Base-by-base conservation (phyloP, 2,113 vertebrate genomes). In the Syngnathus scovelli region DNA sequence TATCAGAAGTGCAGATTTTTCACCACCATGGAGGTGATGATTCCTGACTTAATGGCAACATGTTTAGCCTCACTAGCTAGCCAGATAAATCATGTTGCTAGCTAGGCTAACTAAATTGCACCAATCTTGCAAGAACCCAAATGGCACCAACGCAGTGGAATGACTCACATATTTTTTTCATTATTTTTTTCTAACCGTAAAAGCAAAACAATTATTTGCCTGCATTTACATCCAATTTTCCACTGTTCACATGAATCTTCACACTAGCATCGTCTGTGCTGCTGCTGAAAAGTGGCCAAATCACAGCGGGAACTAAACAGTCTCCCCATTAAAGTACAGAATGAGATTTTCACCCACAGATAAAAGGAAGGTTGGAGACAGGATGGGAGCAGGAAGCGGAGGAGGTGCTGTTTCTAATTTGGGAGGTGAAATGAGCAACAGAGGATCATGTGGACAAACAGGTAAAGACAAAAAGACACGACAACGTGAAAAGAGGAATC, bases 291-390 rank as follows among this genome's bases (percentile, higher is more conserved):
- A 37, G 9, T 76, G 74, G 66, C 72, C 72, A 78, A 55, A 80
- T 84, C 70, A 61, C 79, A 76, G 77, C 77, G 70, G 77, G 77
- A 76, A 56, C 63, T 70, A 74, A 79, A 74, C 62, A 23, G 6
- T 18, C 68, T 64, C 61, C 18, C 68, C 13, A 5, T 18, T 39
- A 21, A 51, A 52, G 62, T 19, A 70, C 41, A 44, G 37, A 77
- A 56, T 65, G 61, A 0, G 37, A 71, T 61, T 69, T 68, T 75
- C 58, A 56, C 59, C 7, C 41, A 59, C 18, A 37, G 48, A 54
- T 46, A 62, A 79, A 72, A 59, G 60, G 59, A 72, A 48, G 59
- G 54, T 61, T 15, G 52, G 64, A 56, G 23, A 43, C 27, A 23
- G 38, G 27, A 10, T 21, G 21, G 27, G 21, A 55, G 61, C 46